Percentiles rank a stretch among this genome's conserved stretches.
phyloP scores from a whole-genome alignment of 2,797 vertebrate species.

The Pangasius djambal region DNA sequence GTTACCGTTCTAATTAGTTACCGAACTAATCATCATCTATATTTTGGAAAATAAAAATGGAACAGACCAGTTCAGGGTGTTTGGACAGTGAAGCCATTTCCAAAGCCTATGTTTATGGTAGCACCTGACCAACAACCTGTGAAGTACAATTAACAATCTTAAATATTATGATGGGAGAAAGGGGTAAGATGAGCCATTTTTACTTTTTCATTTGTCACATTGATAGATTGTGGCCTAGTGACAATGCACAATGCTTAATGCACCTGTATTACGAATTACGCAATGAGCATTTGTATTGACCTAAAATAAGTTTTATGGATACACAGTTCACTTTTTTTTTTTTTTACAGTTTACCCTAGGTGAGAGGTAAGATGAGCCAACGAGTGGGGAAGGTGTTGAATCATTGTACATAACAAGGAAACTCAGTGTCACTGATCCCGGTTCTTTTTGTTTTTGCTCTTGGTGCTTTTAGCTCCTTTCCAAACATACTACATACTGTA shows the following conservation, averaged over 20 bases:
- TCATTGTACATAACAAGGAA: background rate
- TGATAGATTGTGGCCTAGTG: background rate
- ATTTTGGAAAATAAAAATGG: conserved; percentile 27
- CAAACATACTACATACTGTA: background rate
- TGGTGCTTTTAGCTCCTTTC: conserved; percentile 1
- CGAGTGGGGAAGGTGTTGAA: background rate
- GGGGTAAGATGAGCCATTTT: conserved; percentile 23
- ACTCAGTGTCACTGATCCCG: background rate
- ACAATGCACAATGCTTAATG: background rate
- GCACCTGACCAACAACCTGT: conserved; percentile 36
- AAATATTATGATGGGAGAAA: background rate
- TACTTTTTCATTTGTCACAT: background rate
- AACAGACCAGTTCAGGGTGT: background rate
- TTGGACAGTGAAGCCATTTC: conserved; percentile 15
- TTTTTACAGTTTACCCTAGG: background rate
- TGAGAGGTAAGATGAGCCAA: background rate
- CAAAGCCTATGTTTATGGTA: background rate
- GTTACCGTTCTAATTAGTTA: background rate
- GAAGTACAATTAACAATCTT: conserved; percentile 5
- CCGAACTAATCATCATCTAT: conserved; percentile 4
- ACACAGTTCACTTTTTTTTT: background rate
- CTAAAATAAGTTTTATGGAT: background rate
- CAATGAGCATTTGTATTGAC: background rate
- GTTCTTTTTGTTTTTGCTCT: conserved; percentile 1
- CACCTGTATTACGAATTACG: background rate